Conservation (phyloP, 2,797 vertebrate genomes). For the Onychomys arenicola region DNA sequence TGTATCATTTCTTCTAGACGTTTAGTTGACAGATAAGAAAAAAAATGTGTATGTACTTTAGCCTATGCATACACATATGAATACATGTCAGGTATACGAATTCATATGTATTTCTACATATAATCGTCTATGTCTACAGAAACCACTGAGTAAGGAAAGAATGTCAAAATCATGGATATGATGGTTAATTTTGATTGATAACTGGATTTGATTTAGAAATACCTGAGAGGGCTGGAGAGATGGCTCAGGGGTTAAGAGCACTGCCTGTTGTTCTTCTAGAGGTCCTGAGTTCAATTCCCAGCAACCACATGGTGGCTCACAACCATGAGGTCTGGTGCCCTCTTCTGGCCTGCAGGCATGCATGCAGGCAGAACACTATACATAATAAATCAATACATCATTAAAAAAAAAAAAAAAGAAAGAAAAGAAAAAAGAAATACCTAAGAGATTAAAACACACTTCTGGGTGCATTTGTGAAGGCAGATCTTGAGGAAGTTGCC, state of each 20-base stretch:
- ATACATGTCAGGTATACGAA: background rate
- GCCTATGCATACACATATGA: background rate
- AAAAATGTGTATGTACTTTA: background rate
- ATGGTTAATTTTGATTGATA: background rate
- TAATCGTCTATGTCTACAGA: background rate
- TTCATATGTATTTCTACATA: background rate
- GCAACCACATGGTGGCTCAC: no score
- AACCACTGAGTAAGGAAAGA: constrained; percentile 5
- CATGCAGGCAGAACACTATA: no score
- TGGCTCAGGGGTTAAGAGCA: no score
- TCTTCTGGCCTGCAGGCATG: no score
- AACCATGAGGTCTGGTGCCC: no score
- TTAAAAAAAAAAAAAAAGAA: no score
- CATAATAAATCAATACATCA: no score
- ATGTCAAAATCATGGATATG: background rate
- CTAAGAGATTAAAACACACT: background rate
- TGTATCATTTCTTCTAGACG: background rate
- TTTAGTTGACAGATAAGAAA: background rate
- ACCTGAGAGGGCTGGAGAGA: no score
- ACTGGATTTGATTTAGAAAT: background rate
- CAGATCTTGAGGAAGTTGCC: background rate
- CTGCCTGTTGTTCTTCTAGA: no score
- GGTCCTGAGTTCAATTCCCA: no score
- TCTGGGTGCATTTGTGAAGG: background rate
- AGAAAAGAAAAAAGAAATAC: background rate